Evolutionary conservation across 2,888 invertebrate genomes (phyloP).

Genomic region (Drosophila pegasa): DNA sequence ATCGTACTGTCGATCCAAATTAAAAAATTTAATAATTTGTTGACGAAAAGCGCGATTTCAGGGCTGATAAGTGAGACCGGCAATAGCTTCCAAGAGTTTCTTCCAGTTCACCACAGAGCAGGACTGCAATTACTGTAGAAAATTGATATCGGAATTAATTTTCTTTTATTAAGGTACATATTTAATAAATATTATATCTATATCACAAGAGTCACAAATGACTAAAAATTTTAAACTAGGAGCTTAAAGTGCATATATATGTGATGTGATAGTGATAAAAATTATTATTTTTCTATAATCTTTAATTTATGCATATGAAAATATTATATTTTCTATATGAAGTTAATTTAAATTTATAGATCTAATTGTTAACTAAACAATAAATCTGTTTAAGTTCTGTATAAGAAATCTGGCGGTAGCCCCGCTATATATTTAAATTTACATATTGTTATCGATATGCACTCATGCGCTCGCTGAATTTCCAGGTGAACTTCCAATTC

Average conservation of each 20-base stretch:
- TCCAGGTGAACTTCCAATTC: constrained; percentile 54
- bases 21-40: not conserved
- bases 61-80: constrained; percentile 40
- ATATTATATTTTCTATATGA: too few relatives aligned
- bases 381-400: not conserved
- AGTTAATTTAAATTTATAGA: too few relatives aligned
- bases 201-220: not conserved
- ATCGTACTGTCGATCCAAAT: not conserved
- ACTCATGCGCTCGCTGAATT: constrained; percentile 42
- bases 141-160: not conserved
- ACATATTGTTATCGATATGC: constrained; percentile 41
- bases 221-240: not conserved
- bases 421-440: not conserved
- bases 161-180: not conserved
- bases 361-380: too few relatives aligned
- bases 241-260: too few relatives aligned
- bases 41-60: constrained; percentile 1
- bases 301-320: too few relatives aligned
- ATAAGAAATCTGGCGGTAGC: not conserved
- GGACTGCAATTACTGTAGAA: constrained; percentile 26
- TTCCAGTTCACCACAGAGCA: constrained; percentile 60
- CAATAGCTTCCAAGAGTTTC: constrained; percentile 23
- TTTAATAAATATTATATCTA: not conserved
- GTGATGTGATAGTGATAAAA: too few relatives aligned
- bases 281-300: too few relatives aligned